Conservation (phyloP, 2,113 vertebrate species). For the Prionailurus bengalensis region DNA sequence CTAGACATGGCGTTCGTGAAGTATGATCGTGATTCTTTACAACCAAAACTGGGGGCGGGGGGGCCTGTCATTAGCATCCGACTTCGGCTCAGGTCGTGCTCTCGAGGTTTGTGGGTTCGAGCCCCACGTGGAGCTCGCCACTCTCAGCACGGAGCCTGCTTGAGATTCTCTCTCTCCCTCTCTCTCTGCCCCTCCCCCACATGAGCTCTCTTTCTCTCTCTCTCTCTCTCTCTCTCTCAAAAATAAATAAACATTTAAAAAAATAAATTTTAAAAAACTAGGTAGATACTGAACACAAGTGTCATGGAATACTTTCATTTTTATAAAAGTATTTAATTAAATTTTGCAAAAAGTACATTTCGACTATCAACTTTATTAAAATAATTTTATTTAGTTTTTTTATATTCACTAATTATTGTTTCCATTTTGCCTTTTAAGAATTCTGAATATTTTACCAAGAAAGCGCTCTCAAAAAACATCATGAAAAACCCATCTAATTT, state of each 20-base stretch:
- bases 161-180: no score
- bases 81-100: no score
- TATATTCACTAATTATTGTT: background rate
- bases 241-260: no score
- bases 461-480: background rate
- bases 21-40: background rate
- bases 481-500: background rate
- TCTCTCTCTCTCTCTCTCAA: no score
- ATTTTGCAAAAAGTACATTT: background rate
- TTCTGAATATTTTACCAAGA: background rate
- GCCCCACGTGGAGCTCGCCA: no score
- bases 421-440: background rate
- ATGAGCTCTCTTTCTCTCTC: no score
- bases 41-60: background rate
- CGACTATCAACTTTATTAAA: background rate
- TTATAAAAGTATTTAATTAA: background rate
- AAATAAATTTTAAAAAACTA: background rate
- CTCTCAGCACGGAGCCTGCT: no score
- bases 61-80: no score
- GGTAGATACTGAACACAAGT: background rate
- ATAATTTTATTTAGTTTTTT: background rate
- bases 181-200: no score
- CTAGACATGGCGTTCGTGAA: background rate
- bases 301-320: background rate
- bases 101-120: no score